Base-by-base conservation (phyloP, 2,113 vertebrate genomes). In the Gadus macrocephalus region DNA sequence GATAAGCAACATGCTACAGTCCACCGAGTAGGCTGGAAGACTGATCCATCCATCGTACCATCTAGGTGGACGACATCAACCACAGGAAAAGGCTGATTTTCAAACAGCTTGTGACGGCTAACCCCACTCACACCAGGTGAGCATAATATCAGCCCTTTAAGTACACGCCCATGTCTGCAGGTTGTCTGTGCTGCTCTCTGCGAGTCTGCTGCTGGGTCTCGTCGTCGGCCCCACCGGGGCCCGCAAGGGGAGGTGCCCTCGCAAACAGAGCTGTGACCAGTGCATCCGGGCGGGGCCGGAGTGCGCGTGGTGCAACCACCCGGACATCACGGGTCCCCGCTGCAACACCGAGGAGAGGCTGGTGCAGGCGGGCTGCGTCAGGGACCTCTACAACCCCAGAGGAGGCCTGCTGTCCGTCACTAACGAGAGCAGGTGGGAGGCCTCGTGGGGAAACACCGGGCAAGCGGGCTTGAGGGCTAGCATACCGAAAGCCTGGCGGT, bases 271-370 rank as follows among this genome's bases (percentile, higher is more conserved):
- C 74, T 87, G 81, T 8, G 61, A 78, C 0, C 19, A 86, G 63
- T 89, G 88, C 72, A 78, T 89, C 64, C 72, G 66, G 74, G 74
- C 74, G 0, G 65, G 74, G 22, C 75, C 81, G 0, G 64, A 69
- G 19, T 88, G 84, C 8, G 77, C 80, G 0, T 89, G 88, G 88
- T 88, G 86, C 69, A 62, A 56, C 0, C 55, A 4, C 3, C 75
- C 68, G 12, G 20, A 3, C 20, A 17, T 66, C n/a, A 49, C 20
- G 5, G 0, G 8, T 1, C 6, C 16, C 15, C 74, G n/a, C 19
- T 87, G 85, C 62, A 15, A 80, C 2, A 88, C 27, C 4, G 0
- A n/a, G 16, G n/a, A 62, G 1, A 22, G 15, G 20, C 68, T 86
- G 53, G 60, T 0, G 53, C 72, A 22, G 28, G 53, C 59, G 12